phyloP scores from a whole-genome alignment of 2,797 vertebrate genomes.

The Diceros bicornis region DNA sequence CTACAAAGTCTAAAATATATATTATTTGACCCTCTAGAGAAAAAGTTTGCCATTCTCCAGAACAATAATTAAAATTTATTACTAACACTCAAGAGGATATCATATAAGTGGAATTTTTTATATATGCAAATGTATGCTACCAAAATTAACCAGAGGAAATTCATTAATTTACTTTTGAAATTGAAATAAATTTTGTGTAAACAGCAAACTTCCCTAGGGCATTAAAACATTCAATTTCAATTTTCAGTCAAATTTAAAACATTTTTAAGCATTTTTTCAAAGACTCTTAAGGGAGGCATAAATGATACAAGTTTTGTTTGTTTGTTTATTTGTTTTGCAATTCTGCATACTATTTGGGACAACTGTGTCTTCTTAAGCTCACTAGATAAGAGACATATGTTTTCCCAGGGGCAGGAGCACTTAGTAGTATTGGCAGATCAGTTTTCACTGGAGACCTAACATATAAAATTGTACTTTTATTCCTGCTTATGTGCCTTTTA shows the following conservation, averaged over 20 bases:
- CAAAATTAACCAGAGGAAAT: conserved; percentile 5
- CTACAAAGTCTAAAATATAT: not conserved
- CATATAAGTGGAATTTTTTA: not conserved
- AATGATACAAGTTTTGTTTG: not conserved
- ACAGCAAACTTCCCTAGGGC: not conserved
- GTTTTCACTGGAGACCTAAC: not conserved
- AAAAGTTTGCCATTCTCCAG: not conserved
- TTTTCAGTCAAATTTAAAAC: conserved; percentile 29
- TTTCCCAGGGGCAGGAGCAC: not conserved
- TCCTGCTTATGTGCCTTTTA: not conserved
- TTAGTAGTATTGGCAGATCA: not conserved
- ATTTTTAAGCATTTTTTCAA: not conserved
- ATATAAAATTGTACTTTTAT: not conserved
- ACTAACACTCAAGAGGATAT: not conserved
- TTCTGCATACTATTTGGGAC: not conserved
- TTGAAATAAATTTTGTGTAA: not conserved
- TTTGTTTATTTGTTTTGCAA: not conserved
- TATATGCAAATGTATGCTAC: not conserved
- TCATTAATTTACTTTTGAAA: not conserved
- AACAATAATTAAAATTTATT: not conserved
- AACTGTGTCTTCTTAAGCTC: not conserved
- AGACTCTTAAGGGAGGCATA: not conserved
- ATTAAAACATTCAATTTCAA: not conserved
- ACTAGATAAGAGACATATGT: not conserved
- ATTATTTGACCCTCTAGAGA: not conserved